phyloP scores from a whole-genome alignment of 2,888 invertebrate species.

The Callinectes sapidus region DNA sequence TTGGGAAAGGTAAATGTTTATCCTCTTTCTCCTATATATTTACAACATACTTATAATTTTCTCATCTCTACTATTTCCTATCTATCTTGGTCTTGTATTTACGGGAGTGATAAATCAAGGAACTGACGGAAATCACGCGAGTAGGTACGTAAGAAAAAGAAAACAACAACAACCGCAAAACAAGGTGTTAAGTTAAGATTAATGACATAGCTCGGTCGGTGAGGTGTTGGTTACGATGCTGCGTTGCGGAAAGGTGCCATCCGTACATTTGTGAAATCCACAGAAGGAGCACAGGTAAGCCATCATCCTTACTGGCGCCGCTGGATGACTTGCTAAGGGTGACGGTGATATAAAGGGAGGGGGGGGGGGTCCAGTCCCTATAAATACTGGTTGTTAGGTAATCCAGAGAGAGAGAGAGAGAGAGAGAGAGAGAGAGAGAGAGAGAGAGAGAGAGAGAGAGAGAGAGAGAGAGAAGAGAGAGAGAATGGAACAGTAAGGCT shows the following conservation, averaged over 20 bases:
- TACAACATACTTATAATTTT: no score
- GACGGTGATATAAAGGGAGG: not conserved
- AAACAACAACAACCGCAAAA: no score
- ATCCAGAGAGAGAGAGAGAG: conserved; percentile 21
- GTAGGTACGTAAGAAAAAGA: no score
- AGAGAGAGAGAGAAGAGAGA: conserved; percentile 10
- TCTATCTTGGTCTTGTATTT: no score
- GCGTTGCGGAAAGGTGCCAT: not conserved
- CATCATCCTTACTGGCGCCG: not conserved
- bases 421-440: conserved; percentile 25
- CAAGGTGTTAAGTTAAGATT: no score
- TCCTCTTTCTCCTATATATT: no score
- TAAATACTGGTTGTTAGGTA: not conserved
- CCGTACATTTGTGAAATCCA: not conserved
- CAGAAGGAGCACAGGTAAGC: not conserved
- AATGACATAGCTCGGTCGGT: no score
- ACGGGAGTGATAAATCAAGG: no score
- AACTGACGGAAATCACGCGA: no score
- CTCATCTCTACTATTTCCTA: no score
- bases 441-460: conserved; percentile 27
- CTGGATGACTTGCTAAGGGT: not conserved
- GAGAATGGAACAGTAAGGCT: not conserved
- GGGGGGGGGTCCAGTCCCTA: not conserved
- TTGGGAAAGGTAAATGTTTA: no score
- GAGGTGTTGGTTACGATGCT: not conserved